Evolutionary conservation across 2,113 vertebrate species (phyloP).

Genomic region (Antennarius striatus): DNA sequence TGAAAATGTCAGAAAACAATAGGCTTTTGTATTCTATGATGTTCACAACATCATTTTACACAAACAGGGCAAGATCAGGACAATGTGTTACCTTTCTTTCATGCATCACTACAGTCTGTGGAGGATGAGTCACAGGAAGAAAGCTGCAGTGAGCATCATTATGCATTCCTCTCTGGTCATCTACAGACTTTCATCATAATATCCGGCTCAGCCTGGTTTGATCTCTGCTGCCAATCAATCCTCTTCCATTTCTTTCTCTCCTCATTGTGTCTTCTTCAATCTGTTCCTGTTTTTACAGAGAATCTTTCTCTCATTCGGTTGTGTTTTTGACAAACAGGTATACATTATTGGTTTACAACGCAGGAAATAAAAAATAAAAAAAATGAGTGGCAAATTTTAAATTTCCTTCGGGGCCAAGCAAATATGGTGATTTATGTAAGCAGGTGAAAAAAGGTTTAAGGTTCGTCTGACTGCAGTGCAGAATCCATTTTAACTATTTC

Average conservation of each 20-base stretch:
- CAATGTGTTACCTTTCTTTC: too few species aligned
- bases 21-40: slow-evolving; percentile 15
- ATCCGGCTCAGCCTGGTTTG: neutral
- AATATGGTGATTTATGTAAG: too few species aligned
- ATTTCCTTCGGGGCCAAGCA: too few species aligned
- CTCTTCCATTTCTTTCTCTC: neutral
- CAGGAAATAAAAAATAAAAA: too few species aligned
- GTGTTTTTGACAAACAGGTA: too few species aligned
- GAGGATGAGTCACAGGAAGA: slow-evolving; percentile 29
- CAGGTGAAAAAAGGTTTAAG: too few species aligned
- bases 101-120: slow-evolving; percentile 17
- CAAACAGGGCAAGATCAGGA: too few species aligned
- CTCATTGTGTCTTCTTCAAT: neutral
- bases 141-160: slow-evolving; percentile 44
- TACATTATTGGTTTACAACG: too few species aligned
- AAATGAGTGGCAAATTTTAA: too few species aligned
- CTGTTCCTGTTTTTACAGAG: neutral
- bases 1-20: slow-evolving; percentile 7
- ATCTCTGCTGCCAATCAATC: slow-evolving; percentile 37
- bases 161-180: slow-evolving; percentile 41
- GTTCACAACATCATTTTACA: slow-evolving; percentile 1
- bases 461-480: too few species aligned
- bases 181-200: slow-evolving; percentile 53
- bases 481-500: too few species aligned
- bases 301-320: too few species aligned